Evolutionary conservation across 1,140 invertebrate genomes (phyloP).

Genomic region (Drosophila murphyi): DNA sequence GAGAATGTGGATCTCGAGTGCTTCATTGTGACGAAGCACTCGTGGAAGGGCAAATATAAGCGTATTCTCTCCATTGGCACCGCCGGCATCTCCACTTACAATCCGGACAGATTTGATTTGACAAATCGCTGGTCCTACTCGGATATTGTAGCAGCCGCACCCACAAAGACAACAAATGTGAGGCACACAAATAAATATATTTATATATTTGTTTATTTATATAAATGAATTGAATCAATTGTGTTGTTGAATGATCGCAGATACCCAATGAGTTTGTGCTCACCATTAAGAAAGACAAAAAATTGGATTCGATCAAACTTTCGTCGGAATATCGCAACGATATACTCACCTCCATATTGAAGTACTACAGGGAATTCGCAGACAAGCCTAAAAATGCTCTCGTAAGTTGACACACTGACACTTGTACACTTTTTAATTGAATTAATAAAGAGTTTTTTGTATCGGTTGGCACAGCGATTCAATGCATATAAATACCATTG

Average conservation of each 20-base stretch:
- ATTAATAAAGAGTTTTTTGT: not conserved
- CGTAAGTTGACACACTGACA: conserved; percentile 85
- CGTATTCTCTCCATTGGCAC: conserved; percentile 98
- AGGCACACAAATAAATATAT: conserved; percentile 12
- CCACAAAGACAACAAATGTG: conserved; percentile 85
- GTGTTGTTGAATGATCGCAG: conserved; percentile 53
- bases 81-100: conserved; percentile 98
- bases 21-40: conserved; percentile 98
- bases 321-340: conserved; percentile 97
- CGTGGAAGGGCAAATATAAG: conserved; percentile 99
- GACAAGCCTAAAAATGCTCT: conserved; percentile 91
- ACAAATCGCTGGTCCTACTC: conserved; percentile 97
- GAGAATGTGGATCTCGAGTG: conserved; percentile 96
- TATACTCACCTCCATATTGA: conserved; percentile 95
- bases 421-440: not conserved
- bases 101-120: conserved; percentile 94
- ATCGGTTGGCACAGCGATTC: conserved; percentile 88
- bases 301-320: conserved; percentile 97
- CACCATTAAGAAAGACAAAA: conserved; percentile 94
- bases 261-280: conserved; percentile 92
- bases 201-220: not conserved
- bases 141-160: conserved; percentile 91
- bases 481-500: conserved; percentile 97
- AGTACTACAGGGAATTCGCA: conserved; percentile 91
- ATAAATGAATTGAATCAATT: not conserved